Evolutionary conservation across 2,797 vertebrate species (phyloP), one percentile per base, ranked within the genome.

Genomic region (Liparis tanakae): DNA sequence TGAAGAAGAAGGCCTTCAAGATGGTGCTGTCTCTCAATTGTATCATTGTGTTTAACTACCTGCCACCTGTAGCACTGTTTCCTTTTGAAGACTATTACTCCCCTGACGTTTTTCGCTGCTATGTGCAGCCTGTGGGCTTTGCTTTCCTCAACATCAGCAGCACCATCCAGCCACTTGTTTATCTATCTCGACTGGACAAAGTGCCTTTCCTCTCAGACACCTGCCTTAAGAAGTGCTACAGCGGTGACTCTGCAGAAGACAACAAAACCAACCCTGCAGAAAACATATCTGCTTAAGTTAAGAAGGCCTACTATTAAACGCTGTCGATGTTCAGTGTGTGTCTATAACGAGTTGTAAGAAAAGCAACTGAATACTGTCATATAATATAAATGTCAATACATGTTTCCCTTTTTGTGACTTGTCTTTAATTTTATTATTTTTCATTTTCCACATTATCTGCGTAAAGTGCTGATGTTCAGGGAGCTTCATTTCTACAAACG

Each of bases 1-100:
- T 95, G 94, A 95, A 95, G 88, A 94, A 91, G 87, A 94, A 87
- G 22, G 95, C 95, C 20, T 95, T 95, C 69, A 95, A 93, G 74
- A 88, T 83, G 64, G 94, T 95, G 61, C 90, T 93, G 8, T 93
- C 91, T 7, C 92, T 95, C 76, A 89, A 94, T 33, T 85, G 87
- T 37, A 92, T 95, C 37, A 91, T 95, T 15, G 46, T 95, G 25
- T 88, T 80, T 58, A 94, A 92, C 92, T 95, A 95, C 85, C 86
- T 95, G 64, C 94, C 94, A 6, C 90, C 79, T 3, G 94, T 95
- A 7, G 94, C 80, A 0, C 62, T 95, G 5, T 95, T 95, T 75
- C 94, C 95, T 1, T 95, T 95, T 71, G 87, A 95, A 70, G 92
- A 94, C 56, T 7, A 89, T 62, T 95, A 94, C 79, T 12, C 81